These are phyloP conservation scores for Macroglossus sobrinus DNA, from an alignment of 2,113 vertebrate species.

Conservation along the genomic window DNA sequence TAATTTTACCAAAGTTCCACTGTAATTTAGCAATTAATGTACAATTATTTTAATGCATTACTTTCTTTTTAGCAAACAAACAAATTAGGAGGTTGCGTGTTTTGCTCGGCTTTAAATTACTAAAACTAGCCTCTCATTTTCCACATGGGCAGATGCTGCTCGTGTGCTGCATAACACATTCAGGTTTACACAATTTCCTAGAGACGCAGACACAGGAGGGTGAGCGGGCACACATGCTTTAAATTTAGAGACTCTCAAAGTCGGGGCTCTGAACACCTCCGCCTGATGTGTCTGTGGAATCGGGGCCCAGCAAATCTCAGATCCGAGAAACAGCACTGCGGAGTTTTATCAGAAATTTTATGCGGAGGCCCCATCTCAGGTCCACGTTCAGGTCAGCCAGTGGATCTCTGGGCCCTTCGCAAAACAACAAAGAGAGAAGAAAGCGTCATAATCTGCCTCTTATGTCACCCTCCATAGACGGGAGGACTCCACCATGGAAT, in stretches of 20 bases:
- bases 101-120: constrained; percentile 51
- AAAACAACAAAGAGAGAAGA: neutral
- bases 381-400: neutral
- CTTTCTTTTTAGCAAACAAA: constrained; percentile 69
- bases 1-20: constrained; percentile 65
- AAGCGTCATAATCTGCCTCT: neutral
- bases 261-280: neutral
- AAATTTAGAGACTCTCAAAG: constrained; percentile 28
- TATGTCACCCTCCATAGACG: neutral
- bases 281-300: neutral
- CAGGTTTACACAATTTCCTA: constrained; percentile 47
- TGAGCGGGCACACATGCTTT: neutral
- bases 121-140: constrained; percentile 60
- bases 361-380: neutral
- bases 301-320: neutral
- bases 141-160: constrained; percentile 44
- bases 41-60: constrained; percentile 72
- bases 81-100: constrained; percentile 61
- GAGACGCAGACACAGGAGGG: neutral
- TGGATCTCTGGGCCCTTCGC: neutral
- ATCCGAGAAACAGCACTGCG: neutral
- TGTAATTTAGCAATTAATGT: constrained; percentile 72
- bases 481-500: neutral
- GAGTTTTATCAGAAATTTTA: neutral
- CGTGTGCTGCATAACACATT: neutral